Evolutionary conservation across 1,140 invertebrate genomes (phyloP).

Genomic region (Sycophaga agraensis): DNA sequence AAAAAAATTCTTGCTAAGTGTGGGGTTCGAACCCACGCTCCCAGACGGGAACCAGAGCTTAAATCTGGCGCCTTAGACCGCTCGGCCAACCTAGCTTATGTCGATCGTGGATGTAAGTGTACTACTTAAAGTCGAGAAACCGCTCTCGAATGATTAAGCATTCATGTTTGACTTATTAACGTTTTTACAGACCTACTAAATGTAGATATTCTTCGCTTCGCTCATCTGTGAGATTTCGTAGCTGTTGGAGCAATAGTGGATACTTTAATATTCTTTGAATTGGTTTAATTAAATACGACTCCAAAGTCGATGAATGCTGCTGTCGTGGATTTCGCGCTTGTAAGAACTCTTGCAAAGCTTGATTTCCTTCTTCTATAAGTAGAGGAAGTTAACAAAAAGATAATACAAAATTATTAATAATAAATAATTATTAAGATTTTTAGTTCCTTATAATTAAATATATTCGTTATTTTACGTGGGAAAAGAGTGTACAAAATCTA

Average conservation of each 20-base stretch:
- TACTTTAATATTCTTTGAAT: conserved; percentile 99
- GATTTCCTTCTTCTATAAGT: conserved; percentile 95
- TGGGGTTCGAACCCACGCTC: conserved; percentile 64
- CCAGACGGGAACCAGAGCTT: conserved; percentile 61
- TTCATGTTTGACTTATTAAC: too few relatives aligned
- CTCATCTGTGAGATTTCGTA: conserved; percentile 89
- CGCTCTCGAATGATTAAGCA: too few relatives aligned
- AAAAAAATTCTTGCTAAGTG: conserved; percentile 53
- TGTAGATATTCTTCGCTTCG: conserved; percentile 92
- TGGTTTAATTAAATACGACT: conserved; percentile 98
- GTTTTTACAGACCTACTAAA: conserved; percentile 70
- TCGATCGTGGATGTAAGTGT: too few relatives aligned
- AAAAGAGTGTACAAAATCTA: too few relatives aligned
- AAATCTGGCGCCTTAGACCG: conserved; percentile 63
- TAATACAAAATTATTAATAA: background rate
- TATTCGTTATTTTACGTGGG: background rate
- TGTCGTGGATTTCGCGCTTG: conserved; percentile 90
- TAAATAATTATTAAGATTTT: conserved; percentile 42
- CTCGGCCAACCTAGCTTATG: conserved; percentile 57
- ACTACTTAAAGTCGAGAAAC: too few relatives aligned
- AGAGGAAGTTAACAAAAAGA: too few relatives aligned
- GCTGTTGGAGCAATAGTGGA: conserved; percentile 91
- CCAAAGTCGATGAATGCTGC: conserved; percentile 93
- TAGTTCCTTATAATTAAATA: too few relatives aligned
- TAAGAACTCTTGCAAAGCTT: conserved; percentile 93